Evolutionary conservation across 2,888 invertebrate genomes (phyloP).

Genomic region (Drosophila algonquin): DNA sequence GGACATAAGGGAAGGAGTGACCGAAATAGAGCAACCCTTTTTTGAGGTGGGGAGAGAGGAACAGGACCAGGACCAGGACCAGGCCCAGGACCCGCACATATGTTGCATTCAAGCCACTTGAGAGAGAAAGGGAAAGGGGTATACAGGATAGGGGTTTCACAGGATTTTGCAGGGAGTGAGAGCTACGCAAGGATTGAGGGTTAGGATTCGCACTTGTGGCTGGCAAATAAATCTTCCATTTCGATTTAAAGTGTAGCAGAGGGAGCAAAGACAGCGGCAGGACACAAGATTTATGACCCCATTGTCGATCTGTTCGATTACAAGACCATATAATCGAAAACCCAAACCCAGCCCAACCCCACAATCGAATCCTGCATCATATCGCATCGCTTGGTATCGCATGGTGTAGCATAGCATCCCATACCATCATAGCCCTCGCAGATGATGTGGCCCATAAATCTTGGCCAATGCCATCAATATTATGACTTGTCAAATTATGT

Average conservation of each 20-base stretch:
- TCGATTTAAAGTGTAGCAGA: constrained; percentile 70
- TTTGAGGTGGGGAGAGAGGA: not conserved
- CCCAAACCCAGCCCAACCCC: constrained; percentile 38
- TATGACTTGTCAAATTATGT: constrained; percentile 79
- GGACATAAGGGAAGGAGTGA: constrained; percentile 4
- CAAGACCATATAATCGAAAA: constrained; percentile 81
- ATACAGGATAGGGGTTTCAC: constrained; percentile 1
- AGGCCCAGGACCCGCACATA: constrained; percentile 65
- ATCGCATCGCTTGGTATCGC: not conserved
- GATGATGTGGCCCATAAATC: constrained; percentile 74
- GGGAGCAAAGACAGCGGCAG: constrained; percentile 1
- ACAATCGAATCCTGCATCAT: constrained; percentile 18
- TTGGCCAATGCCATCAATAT: constrained; percentile 69
- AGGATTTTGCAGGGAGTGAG: not conserved
- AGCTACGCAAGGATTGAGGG: constrained; percentile 1
- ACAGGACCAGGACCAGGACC: constrained; percentile 15
- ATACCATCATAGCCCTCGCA: constrained; percentile 22
- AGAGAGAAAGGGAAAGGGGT: constrained; percentile 7
- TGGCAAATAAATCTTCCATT: constrained; percentile 68
- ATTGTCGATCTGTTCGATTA: constrained; percentile 84
- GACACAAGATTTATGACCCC: constrained; percentile 81
- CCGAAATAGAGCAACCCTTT: constrained; percentile 33
- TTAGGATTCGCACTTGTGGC: constrained; percentile 61
- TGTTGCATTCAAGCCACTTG: constrained; percentile 63
- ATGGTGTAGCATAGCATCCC: constrained; percentile 2